A percentile compares a stretch with the other conserved stretches of the same genome.
These are phyloP conservation scores for Lipotes vexillifer DNA, from an alignment of 2,113 vertebrate genomes.

Conservation along the genomic window DNA sequence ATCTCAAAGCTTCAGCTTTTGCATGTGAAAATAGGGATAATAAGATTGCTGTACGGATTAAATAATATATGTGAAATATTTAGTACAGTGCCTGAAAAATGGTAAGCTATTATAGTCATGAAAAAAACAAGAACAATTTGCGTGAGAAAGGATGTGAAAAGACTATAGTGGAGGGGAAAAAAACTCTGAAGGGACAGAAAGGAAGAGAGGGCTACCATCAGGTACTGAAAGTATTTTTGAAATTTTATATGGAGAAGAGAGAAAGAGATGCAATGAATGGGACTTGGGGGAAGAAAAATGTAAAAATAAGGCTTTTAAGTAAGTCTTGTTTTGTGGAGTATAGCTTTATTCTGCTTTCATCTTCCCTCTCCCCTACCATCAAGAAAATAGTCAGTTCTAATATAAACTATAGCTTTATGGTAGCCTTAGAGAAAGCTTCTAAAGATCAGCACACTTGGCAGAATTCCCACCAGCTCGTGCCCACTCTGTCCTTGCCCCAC, in stretches of 20 bases:
- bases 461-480: background rate
- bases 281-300: background rate
- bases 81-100: background rate
- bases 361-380: fast-evolving
- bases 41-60: background rate
- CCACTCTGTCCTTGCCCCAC: too few species aligned
- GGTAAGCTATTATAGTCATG: background rate
- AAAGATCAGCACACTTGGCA: background rate
- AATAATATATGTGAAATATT: background rate
- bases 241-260: background rate
- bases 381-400: background rate
- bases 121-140: background rate
- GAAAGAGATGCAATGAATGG: background rate
- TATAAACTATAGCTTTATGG: background rate
- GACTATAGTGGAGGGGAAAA: background rate
- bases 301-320: background rate
- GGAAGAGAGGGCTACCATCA: background rate
- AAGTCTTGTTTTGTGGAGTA: background rate
- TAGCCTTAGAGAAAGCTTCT: background rate
- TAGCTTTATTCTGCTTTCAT: background rate
- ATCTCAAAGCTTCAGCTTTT: background rate
- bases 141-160: background rate
- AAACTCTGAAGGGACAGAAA: background rate
- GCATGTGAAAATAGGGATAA: background rate
- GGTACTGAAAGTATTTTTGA: background rate